phyloP scores from a whole-genome alignment of 2,113 vertebrate species.

The Turnix velox region DNA sequence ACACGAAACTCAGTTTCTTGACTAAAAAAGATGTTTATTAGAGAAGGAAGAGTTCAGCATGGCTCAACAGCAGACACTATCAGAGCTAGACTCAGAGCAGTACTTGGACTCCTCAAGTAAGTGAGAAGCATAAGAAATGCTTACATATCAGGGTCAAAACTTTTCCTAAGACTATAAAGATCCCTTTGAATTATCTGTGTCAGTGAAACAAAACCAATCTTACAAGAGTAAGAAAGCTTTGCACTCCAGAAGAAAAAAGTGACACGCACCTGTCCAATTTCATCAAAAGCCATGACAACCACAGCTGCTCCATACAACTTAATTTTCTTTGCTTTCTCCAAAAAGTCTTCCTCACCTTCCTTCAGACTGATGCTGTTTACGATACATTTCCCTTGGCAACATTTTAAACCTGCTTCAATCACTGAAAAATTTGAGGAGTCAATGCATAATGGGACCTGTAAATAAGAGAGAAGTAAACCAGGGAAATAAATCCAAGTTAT shows the following conservation, averaged over 20 bases:
- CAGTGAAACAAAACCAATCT: neutral
- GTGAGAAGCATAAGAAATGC: neutral
- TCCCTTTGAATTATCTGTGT: neutral
- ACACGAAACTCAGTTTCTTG: neutral
- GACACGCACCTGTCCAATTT: conserved; percentile 86
- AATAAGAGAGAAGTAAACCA: neutral
- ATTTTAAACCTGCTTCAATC: conserved; percentile 93
- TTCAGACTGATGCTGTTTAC: conserved; percentile 98
- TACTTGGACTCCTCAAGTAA: neutral
- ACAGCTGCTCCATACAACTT: conserved; percentile 89
- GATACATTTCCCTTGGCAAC: conserved; percentile 95
- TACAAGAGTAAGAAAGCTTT: neutral
- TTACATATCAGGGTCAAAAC: neutral
- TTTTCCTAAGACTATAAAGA: neutral
- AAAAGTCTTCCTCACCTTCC: conserved; percentile 90
- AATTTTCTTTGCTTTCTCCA: conserved; percentile 81
- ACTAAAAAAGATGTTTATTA: neutral
- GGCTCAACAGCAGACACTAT: neutral
- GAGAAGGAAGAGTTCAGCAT: neutral
- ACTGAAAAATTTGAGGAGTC: conserved; percentile 96
- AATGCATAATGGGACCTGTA: conserved; percentile 92
- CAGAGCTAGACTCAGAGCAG: neutral
- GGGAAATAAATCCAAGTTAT: neutral
- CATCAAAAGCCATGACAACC: conserved; percentile 97
- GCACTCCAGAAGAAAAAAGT: neutral